These are phyloP conservation scores for Colossoma macropomum DNA, from an alignment of 2,113 vertebrate genomes.

Conservation along the genomic window DNA sequence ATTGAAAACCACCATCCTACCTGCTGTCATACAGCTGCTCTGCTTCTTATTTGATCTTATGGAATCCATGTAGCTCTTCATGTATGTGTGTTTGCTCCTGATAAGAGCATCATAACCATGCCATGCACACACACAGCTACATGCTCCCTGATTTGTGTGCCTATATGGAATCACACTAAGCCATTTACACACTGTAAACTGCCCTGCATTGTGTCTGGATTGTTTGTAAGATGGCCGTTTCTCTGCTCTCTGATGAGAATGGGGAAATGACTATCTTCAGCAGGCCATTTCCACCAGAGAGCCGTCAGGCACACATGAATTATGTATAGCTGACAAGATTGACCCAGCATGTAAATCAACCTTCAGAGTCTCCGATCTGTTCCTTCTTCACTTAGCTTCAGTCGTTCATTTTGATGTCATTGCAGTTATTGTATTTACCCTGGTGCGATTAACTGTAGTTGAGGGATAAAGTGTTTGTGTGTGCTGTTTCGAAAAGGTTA, in stretches of 20 bases:
- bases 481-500: background rate
- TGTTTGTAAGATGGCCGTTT: slow-evolving; percentile 12
- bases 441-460: slow-evolving; percentile 1
- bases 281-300: background rate
- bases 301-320: slow-evolving; percentile 10
- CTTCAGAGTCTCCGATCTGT: slow-evolving; percentile 2
- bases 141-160: background rate
- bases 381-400: background rate
- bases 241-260: background rate
- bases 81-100: background rate
- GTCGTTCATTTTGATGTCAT: slow-evolving; percentile 27
- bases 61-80: background rate
- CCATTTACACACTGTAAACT: slow-evolving; percentile 29
- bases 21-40: background rate
- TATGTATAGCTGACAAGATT: slow-evolving; percentile 20
- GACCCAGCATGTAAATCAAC: slow-evolving; percentile 46
- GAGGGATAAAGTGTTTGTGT: slow-evolving; percentile 3
- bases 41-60: background rate
- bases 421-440: slow-evolving; percentile 22
- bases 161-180: background rate
- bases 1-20: background rate
- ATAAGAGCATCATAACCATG: slow-evolving; percentile 1
- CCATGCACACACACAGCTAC: background rate
- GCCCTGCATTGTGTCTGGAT: background rate
- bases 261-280: background rate